Base-by-base conservation (phyloP, 30 jellyfish, hydroid and myxozoan species). In the Turritopsis rubra region DNA sequence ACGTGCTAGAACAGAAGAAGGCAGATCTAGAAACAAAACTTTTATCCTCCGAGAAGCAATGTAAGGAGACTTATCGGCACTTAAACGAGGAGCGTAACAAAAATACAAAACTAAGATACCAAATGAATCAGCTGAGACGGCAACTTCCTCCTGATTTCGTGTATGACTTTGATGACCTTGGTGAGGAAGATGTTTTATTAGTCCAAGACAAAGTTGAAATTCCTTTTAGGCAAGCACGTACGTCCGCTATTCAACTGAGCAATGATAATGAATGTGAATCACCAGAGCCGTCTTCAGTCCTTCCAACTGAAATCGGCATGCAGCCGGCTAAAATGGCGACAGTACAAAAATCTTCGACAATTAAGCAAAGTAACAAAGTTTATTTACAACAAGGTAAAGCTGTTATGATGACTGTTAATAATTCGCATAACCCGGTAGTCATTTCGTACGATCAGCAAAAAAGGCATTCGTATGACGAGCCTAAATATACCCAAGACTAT, bases 31-130 rank as follows among this genome's bases (percentile, higher is more conserved):
- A 91, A 60, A 54, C 27, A 23, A 87, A 81, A 54, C 84, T 87
- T 72, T n/a, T 26, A 1, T 86, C 81, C 20, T 79, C 92, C 28
- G 97, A 90, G 60, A 83, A 90, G 66, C 71, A 84, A 28, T 78
- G 85, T 28, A 90, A 85, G 53, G 97, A 91, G 20, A 66, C 84
- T n/a, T 88, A 79, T 71, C 97, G 88, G 73, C 85, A 87, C 21
- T 84, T 87, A 76, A 25, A 76, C 13, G 95, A 86, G 30, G 97
- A 91, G 73, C 53, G 88, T 3, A 85, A 75, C 9, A 89, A 87
- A 24, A 94, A 76, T 21, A 80, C 79, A 22, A 80, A 71, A 75
- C 75, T 91, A 52, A 86, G 80, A 71, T 65, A 65, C 76, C 95
- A 91, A 74, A 28, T 87, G 54, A 91, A 91, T 25, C 96, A 82